Base-by-base conservation (phyloP, 2,797 vertebrate species). In the Tympanoctomys barrerae region DNA sequence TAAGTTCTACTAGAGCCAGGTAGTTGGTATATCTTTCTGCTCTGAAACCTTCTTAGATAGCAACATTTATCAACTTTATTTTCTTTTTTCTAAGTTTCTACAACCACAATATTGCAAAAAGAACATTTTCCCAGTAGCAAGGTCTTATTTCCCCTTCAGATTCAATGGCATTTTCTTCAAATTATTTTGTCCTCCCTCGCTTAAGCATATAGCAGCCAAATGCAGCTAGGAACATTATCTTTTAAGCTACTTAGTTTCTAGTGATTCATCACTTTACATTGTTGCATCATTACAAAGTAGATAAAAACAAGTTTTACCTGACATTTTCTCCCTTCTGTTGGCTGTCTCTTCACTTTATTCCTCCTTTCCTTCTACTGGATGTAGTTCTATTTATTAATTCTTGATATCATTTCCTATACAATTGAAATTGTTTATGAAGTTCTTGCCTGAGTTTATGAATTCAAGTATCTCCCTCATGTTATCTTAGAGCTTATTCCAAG, bases 131-230 rank as follows among this genome's bases (percentile, higher is more conserved):
- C 7, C 33, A 70, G 16, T 33, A 36, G 2, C 36, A 57, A 22
- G 1, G 5, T 1, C 4, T n/a, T 13, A 7, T 22, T 54, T 24
- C 14, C 46, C 26, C 33, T 7, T n/a, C 6, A 22, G 19, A 1
- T 57, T 57, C 52, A 7, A 7, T 13, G 13, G 19, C 5, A 80
- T 54, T 36, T 57, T 36, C 52, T n/a, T 57, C 33, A 57, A 7
- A 18, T 42, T 49, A 46, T 36, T 36, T 22, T 57, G 5, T 12
- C 10, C 19, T 80, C 9, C 9, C 33, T 80, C 11, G 78, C 10
- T 36, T 57, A 57, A n/a, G 5, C 18, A 79, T n/a, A 13, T 22
- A n/a, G 19, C 10, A 57, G 10, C 52, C 52, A 80, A n/a, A 21
- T 24, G 39, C 39, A 57, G 36, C 31, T 36, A 57, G 10, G 21